Evolutionary conservation across 2,888 invertebrate species (phyloP).

Genomic region (Diaphora mendica): DNA sequence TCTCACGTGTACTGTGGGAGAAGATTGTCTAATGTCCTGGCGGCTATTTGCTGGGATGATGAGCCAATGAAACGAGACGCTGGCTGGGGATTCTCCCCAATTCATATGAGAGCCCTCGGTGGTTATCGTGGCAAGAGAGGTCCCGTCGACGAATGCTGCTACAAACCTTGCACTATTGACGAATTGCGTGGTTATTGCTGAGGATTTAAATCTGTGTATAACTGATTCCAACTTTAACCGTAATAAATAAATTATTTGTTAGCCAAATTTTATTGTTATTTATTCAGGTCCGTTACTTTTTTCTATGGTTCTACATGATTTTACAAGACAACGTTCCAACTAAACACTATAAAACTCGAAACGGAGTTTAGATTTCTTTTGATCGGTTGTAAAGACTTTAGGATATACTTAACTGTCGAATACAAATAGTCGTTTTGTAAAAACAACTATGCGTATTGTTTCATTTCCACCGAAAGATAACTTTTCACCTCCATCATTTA

Average conservation of each 20-base stretch:
- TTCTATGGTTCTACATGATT: not conserved
- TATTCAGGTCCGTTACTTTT: not conserved
- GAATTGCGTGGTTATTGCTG: conserved; percentile 9
- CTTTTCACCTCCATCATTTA: too few relatives aligned
- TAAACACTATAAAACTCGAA: not conserved
- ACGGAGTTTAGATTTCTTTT: not conserved
- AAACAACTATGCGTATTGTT: too few relatives aligned
- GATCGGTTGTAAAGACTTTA: not conserved
- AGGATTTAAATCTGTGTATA: not conserved
- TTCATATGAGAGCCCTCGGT: not conserved
- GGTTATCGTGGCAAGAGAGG: conserved; percentile 5
- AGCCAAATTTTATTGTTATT: not conserved
- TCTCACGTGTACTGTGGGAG: conserved; percentile 11
- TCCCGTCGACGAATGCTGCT: conserved; percentile 40
- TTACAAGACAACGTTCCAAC: not conserved
- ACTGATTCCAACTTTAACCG: not conserved
- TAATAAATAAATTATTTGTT: not conserved
- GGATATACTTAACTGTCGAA: too few relatives aligned
- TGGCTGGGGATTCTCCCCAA: conserved; percentile 1
- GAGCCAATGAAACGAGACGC: conserved; percentile 4
- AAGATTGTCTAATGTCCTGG: not conserved
- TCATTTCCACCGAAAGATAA: too few relatives aligned
- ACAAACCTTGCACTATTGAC: conserved; percentile 12
- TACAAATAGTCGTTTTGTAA: too few relatives aligned
- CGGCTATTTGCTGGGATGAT: not conserved